Base-by-base conservation (phyloP, 2,888 invertebrate genomes). In the Argyresthia albistria region DNA sequence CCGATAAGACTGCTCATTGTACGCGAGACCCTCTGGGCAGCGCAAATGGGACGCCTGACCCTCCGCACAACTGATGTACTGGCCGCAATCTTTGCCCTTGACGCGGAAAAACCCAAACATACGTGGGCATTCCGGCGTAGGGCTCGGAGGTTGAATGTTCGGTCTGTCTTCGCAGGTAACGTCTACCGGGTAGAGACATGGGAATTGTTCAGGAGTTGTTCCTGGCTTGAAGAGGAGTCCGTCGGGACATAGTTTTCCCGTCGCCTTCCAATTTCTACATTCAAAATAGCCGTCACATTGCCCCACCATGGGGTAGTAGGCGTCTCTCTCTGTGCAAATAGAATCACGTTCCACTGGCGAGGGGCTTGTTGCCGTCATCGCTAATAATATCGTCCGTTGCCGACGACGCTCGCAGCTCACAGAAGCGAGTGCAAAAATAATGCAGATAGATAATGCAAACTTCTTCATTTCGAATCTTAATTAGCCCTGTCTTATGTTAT, bases 11-110 rank as follows among this genome's bases (percentile, higher is more conserved):
- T 88, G 88, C 39, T 88, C 80, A 64, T 90, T 90, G 74, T 90
- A 93, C 10, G 93, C 93, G 57, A 94, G 76, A 43, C 93, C 93
- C 71, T 92, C 92, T 0, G 93, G 93, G 65, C 93, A 94, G 59
- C 92, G 89, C 56, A 92, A 89, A 0, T 89, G 68, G 56, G 76
- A 88, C 10, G 39, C 48, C 10, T 12, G 8, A 1, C 91, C 25
- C 83, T 91, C 89, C 0, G 93, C 92, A 61, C 93, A 93, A 59
- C 91, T 54, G n/a, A 54, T 50, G 25, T 58, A 51, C 67, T 91
- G 89, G 0, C 93, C 92, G 61, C 93, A 93, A 59, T 91, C 50
- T 9, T 52, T 51, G 11, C 58, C 36, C 25, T 47, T 42, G 39
- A 55, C 52, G 14, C 47, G 39, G 70, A 90, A 93, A 66, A 93